Evolutionary conservation across 2,113 vertebrate genomes (phyloP), one percentile per base, ranked within the genome.

Genomic region (Aegypius monachus): DNA sequence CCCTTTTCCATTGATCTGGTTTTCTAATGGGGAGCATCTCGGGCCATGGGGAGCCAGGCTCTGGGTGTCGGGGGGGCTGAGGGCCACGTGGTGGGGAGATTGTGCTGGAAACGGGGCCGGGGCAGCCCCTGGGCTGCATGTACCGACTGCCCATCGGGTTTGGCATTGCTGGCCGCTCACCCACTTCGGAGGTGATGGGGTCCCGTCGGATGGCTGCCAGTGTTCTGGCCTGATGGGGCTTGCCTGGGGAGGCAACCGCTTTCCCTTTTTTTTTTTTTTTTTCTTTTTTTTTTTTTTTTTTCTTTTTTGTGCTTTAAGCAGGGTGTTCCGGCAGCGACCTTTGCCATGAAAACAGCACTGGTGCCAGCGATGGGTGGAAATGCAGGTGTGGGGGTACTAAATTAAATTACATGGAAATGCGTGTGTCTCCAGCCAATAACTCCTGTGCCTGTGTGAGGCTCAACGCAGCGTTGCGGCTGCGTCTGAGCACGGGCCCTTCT

Each of bases 401-500:
- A 38, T 53, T 31, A 53, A 62, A 29, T 45, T 5, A 3, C 16
- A 1, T 3, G 48, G 15, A 25, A 34, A 52, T 0, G 25, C 16
- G 34, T 5, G 25, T 52, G 71, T 43, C 65, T 67, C 13, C 81
- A 62, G 7, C 2, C 52, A 18, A 1, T 22, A 45, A 43, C 48
- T 23, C 19, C 63, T 3, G 38, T 13, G 62, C 72, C 32, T 17
- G 48, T 38, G 5, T 0, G 11, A 32, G 82, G 79, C 86, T 70
- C 0, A 0, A 8, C 0, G 2, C 18, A 6, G 75, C 5, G 0
- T 2, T 29, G 42, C 0, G 5, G 56, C 56, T 52, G 58, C 2
- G 4, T 19, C 58, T 80, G 67, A 97, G 68, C 47, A 1, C 1
- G 4, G 72, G 1, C 29, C 11, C 79, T 96, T 94, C 91, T 95